These are phyloP conservation scores for Poeciliopsis prolifica DNA, from an alignment of 2,113 vertebrate species.

Conservation along the genomic window DNA sequence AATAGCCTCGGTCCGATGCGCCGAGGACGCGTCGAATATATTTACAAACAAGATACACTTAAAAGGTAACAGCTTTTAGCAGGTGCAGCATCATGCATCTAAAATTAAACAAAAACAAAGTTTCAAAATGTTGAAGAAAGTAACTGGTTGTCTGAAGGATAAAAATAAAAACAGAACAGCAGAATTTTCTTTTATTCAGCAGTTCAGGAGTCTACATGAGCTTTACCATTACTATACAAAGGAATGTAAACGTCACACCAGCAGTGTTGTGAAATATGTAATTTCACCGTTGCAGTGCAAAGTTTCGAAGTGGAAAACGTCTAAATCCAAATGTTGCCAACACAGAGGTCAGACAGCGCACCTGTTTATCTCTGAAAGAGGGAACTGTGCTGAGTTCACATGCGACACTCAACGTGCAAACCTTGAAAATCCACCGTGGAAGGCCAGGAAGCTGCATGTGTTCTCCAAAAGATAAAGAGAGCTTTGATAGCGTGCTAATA, in stretches of 20 bases:
- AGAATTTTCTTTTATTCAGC: neutral
- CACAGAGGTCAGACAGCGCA: too few species aligned
- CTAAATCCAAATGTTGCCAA: neutral
- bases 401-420: neutral
- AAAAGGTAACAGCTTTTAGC: neutral
- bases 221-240: neutral
- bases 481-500: neutral
- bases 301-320: neutral
- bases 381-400: neutral
- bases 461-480: neutral
- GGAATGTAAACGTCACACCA: neutral
- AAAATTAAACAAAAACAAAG: neutral
- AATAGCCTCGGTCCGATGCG: conserved; percentile 23
- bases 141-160: neutral
- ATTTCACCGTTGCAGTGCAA: neutral
- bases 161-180: neutral
- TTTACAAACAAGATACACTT: conserved; percentile 4
- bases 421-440: neutral
- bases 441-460: neutral
- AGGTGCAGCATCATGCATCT: neutral
- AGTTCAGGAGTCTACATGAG: neutral
- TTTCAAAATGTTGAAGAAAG: neutral
- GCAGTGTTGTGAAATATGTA: neutral
- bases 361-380: neutral
- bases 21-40: conserved; percentile 2